Base-by-base conservation (phyloP, 2,888 invertebrate genomes). In the Drosophila mimica region DNA sequence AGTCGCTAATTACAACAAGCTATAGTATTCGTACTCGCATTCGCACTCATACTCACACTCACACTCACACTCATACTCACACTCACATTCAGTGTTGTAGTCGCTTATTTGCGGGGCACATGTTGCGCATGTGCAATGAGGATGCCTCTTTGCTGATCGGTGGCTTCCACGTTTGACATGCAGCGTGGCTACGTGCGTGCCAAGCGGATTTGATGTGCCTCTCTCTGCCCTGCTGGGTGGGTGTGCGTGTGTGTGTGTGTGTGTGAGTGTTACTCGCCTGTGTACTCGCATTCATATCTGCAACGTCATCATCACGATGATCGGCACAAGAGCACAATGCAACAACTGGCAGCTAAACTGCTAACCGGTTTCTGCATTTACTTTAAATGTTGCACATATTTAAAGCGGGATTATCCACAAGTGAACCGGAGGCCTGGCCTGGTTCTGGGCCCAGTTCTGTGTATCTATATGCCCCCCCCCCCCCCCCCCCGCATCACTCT, bases 71-170 rank as follows among this genome's bases (percentile, higher is more conserved):
- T 70, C 61, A 11, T 9, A 54, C 58, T 65, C 57, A 57, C 67
- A 79, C 61, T 61, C 59, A 38, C 57, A 72, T 58, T 58, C 48
- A 11, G 56, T 49, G 46, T 38, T 65, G 66, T 46, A 71, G 56
- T 66, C 58, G 66, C 49, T 58, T 54, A 40, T 63, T 70, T 60
- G 57, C 62, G 53, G 70, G 69, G 78, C 74, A 79, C 83, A 76
- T 65, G 87, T 69, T 73, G 80, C 88, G 87, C 87, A 88, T 87
- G 87, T 77, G 85, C 85, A 89, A 89, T 89, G 89, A 89, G 79
- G 57, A 48, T 77, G 69, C 65, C 52, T 62, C 38, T 56, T 31
- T 25, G 58, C 80, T 58, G 69, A 49, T 59, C 67, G 66, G 56
- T 67, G 73, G 70, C 70, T 62, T 65, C 70, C 74, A 76, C 43